Evolutionary conservation across 1,140 invertebrate species (phyloP), one percentile per base, ranked within the genome.

Genomic region (Cotesia glomerata): DNA sequence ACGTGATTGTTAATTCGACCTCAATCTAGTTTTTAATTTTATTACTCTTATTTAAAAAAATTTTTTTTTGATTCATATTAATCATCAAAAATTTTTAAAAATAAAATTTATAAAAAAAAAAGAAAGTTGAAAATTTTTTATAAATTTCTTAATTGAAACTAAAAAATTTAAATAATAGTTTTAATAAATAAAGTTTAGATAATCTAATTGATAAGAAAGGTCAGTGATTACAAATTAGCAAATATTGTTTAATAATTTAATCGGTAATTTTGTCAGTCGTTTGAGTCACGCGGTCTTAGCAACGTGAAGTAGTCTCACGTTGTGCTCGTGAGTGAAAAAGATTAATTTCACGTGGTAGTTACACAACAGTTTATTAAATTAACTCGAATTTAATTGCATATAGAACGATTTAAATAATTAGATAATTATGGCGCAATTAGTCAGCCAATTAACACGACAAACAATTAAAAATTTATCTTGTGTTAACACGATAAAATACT

Each of bases 401-500:
- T 3, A 26, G 3, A 26, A 3, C 26, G 1, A 26, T 26, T 26
- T 26, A 2, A 45, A 45, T 8, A 45, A 9, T 45, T 45, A 8
- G 26, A 26, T 26, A 26, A 35, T 78, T 69, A 86, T 86, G 83
- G 79, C 83, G 58, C 76, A 76, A 68, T 67, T 84, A 11, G 66
- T 82, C 5, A 69, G 61, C 34, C 76, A 77, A 56, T 56, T 82
- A 0, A 45, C 67, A 8, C 80, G 67, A 36, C 76, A 63, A 16
- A 71, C 75, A 0, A 3, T 59, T 0, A 76, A 68, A 58, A 74
- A 76, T 14, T 61, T 78, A 5, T 32, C 74, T 7, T 35, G 39
- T 34, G 18, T 45, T 14, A 16, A 62, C 2, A 65, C 39, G 18
- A 35, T 34, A 13, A 74, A 75, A 74, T 69, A 72, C 39, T 39